Conservation (phyloP, 1,140 invertebrate species). For the Diuraphis noxia region DNA sequence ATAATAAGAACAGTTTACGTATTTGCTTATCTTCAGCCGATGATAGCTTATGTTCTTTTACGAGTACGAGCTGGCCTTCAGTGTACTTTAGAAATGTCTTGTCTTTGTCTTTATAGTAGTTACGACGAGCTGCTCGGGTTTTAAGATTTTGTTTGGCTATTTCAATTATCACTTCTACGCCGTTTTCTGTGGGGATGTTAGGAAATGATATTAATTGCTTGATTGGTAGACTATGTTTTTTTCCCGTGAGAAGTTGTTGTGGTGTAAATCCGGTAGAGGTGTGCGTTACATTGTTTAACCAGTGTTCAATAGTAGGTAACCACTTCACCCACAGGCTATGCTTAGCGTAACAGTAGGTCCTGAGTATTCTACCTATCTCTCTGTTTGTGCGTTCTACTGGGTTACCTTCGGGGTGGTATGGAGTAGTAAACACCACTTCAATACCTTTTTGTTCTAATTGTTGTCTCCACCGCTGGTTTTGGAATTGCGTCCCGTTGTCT, state of each 20-base stretch:
- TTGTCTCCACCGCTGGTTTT: neutral
- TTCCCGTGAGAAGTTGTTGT: neutral
- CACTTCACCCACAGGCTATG: neutral
- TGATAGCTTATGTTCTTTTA: neutral
- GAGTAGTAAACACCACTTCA: neutral
- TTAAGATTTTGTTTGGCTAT: neutral
- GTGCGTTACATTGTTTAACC: neutral
- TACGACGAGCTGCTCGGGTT: neutral
- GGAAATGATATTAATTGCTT: neutral
- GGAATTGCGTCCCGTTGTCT: neutral
- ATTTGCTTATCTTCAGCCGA: neutral
- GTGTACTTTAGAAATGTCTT: neutral
- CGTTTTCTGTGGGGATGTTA: neutral
- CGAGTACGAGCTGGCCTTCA: neutral
- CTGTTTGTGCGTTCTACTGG: neutral
- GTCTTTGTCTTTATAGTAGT: neutral
- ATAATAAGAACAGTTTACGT: neutral
- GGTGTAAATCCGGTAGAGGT: neutral
- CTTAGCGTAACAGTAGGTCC: neutral
- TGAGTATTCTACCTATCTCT: neutral
- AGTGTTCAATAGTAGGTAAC: neutral
- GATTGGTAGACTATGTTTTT: neutral
- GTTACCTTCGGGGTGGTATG: neutral
- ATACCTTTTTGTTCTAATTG: neutral
- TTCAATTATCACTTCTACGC: neutral